phyloP scores from a whole-genome alignment of 2,797 vertebrate genomes.

The Sandelia bainsii region DNA sequence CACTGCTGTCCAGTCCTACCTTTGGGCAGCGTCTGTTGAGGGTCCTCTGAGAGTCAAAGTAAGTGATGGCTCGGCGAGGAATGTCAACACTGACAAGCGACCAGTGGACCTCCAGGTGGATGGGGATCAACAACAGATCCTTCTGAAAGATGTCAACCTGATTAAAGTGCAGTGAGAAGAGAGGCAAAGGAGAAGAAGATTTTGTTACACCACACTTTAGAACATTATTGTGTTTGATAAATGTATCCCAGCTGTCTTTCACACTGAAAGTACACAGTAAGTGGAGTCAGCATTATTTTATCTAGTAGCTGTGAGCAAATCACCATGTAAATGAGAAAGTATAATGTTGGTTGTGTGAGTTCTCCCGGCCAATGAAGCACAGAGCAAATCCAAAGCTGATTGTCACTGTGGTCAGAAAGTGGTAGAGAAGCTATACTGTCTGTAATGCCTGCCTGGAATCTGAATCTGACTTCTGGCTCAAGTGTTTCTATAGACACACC shows the following conservation, averaged over 20 bases:
- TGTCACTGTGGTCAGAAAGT: too few relatives aligned
- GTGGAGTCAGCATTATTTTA: too few relatives aligned
- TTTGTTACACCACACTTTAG: background rate
- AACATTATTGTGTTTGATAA: background rate
- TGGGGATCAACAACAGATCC: slow-evolving; percentile 92
- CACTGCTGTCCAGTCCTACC: slow-evolving; percentile 70
- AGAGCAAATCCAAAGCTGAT: background rate
- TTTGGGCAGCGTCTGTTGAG: slow-evolving; percentile 95
- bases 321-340: background rate
- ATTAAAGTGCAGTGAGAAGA: background rate
- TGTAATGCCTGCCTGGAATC: too few relatives aligned
- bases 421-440: too few relatives aligned
- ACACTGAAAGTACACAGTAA: background rate
- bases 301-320: background rate
- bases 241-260: background rate
- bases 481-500: too few relatives aligned
- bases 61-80: slow-evolving; percentile 88
- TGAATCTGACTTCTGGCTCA: too few relatives aligned
- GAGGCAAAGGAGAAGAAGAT: background rate
- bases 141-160: slow-evolving; percentile 97
- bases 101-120: slow-evolving; percentile 97
- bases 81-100: slow-evolving; percentile 94
- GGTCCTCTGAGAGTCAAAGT: slow-evolving; percentile 95
- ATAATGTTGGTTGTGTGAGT: background rate
- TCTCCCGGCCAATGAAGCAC: background rate